A percentile compares a stretch with the other conserved stretches of the same genome.
These are phyloP conservation scores for Drosophila arizonae DNA, from an alignment of 1,140 invertebrate genomes.

Conservation along the genomic window DNA sequence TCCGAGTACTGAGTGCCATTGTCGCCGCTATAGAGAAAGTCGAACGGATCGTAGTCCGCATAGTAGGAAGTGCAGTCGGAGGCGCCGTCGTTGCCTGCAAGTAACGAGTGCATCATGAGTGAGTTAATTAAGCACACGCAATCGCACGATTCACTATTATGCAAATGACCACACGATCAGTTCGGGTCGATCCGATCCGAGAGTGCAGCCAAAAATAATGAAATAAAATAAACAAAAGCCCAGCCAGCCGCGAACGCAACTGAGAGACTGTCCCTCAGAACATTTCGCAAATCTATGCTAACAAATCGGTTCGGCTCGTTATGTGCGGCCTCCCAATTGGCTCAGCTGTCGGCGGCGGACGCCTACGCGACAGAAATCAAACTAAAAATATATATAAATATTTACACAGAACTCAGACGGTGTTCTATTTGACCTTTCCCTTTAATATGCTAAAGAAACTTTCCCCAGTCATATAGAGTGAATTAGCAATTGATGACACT, in stretches of 20 bases:
- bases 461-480: not conserved
- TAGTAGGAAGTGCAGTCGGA: conserved; percentile 87
- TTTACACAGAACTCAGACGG: not conserved
- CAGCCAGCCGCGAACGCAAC: conserved; percentile 9
- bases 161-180: conserved; percentile 53
- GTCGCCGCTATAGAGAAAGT: conserved; percentile 89
- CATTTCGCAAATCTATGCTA: conserved; percentile 68
- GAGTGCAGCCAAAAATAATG: conserved; percentile 72
- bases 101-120: conserved; percentile 75
- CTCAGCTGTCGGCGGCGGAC: conserved; percentile 10
- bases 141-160: conserved; percentile 52
- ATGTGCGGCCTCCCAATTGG: conserved; percentile 17
- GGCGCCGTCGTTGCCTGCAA: conserved; percentile 77
- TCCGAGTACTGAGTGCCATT: conserved; percentile 90
- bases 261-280: conserved; percentile 22
- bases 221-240: conserved; percentile 59
- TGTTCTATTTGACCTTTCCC: conserved; percentile 21
- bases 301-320: conserved; percentile 42
- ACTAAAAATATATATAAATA: conserved; percentile 15
- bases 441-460: conserved; percentile 1
- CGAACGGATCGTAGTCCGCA: conserved; percentile 93
- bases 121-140: conserved; percentile 29
- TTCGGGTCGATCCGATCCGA: conserved; percentile 23
- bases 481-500: too few relatives aligned
- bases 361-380: conserved; percentile 20